Conservation (phyloP, 2,113 vertebrate genomes). For the Cinclus mexicanus region DNA sequence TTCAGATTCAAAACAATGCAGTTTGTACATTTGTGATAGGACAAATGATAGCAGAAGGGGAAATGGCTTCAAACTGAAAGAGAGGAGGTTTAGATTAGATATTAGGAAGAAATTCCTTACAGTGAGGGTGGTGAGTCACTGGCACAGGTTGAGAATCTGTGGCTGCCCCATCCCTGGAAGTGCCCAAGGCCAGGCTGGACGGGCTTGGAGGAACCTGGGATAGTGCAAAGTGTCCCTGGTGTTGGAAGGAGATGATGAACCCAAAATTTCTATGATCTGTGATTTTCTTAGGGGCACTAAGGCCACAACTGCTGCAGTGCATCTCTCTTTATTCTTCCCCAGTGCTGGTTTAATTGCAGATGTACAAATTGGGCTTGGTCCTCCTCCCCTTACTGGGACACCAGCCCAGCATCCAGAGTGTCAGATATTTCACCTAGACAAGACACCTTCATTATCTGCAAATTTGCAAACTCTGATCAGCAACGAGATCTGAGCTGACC, state of each 20-base stretch:
- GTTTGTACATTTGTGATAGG: background rate
- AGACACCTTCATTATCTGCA: background rate
- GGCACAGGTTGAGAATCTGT: background rate
- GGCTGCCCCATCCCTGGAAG: background rate
- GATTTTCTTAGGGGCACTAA: background rate
- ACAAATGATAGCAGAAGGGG: background rate
- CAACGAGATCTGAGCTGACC: background rate
- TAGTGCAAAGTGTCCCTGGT: background rate
- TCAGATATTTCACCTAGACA: background rate
- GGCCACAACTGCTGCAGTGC: background rate
- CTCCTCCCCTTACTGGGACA: background rate
- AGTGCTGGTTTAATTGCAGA: rapidly evolving
- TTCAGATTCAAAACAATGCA: background rate
- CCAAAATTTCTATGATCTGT: background rate
- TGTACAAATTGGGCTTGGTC: background rate
- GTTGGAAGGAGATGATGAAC: background rate
- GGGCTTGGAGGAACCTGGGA: background rate
- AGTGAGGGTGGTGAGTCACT: background rate
- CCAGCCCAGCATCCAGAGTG: background rate
- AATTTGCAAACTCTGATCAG: background rate
- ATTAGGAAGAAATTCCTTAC: background rate
- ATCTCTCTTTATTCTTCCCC: background rate
- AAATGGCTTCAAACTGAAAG: background rate
- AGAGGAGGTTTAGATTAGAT: background rate
- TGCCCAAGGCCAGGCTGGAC: background rate